Base-by-base conservation (phyloP, 2,113 vertebrate species). In the Manacus vitellinus region DNA sequence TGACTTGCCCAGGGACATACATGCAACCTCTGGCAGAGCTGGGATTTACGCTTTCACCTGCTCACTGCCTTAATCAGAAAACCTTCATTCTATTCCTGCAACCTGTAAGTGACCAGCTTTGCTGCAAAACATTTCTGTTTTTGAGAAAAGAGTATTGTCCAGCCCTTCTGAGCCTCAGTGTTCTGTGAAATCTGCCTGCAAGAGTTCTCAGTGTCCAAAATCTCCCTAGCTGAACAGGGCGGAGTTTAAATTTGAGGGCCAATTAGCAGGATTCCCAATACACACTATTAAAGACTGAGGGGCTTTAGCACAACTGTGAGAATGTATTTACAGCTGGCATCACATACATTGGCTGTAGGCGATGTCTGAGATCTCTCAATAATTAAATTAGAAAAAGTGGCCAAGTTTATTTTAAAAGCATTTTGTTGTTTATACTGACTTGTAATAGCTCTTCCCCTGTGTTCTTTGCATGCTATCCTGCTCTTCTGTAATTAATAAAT, bases 1-100 rank as follows among this genome's bases (percentile, higher is more conserved):
- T 81, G 68, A 93, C 75, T 96, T 90, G 94, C 94, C 79, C 85
- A 86, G 76, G 82, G 79, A 74, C 61, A 77, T 67, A 95, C 85
- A 90, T 6, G 72, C 13, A 67, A 88, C 88, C 68, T 71, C 68
- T 88, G 79, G 35, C 88, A 81, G 82, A 83, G 65, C 23, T 86
- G 79, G 59, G 82, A 80, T 92, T 94, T 94, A 77, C 0, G 0
- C 72, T 88, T 93, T 83, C 85, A 77, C 93, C 76, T 81, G 55
- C 52, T 85, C 43, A 44, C 49, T 72, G 56, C 58, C 72, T 68
- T 89, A 91, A 85, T 87, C 56, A 52, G 73, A 65, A 95, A 96
- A 67, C 56, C 33, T 56, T 71, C 63, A 44, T 81, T 81, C 39
- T 52, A 28, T 39, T 77, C 47, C 55, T 72, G 23, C 56, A 96